phyloP scores from a whole-genome alignment of 2,113 vertebrate genomes.

The Nothocercus julius region DNA sequence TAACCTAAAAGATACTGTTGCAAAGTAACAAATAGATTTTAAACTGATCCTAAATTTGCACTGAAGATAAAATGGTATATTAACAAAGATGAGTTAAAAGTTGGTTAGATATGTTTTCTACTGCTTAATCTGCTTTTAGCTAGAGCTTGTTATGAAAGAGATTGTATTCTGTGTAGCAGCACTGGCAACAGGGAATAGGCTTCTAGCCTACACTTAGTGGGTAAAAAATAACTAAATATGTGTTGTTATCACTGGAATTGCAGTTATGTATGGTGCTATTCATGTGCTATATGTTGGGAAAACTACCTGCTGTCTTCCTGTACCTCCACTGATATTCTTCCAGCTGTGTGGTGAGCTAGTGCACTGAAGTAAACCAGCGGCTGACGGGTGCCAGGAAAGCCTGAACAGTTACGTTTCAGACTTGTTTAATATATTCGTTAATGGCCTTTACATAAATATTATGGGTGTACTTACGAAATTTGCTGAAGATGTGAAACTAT shows the following conservation, averaged over 20 bases:
- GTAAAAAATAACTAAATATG: neutral
- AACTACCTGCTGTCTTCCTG: accelerated
- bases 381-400: neutral
- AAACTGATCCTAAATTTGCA: neutral
- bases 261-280: accelerated
- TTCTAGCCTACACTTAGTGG: accelerated
- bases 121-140: neutral
- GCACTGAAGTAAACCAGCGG: neutral
- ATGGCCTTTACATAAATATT: constrained; percentile 29
- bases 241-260: neutral
- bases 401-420: neutral
- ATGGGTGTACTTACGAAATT: neutral
- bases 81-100: neutral
- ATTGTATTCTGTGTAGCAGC: neutral
- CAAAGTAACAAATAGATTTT: neutral
- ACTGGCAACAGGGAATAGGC: neutral
- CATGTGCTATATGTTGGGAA: accelerated
- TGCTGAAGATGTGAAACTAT: constrained; percentile 37
- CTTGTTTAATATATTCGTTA: constrained; percentile 38
- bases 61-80: neutral
- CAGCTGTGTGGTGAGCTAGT: accelerated
- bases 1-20: neutral
- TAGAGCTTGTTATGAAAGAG: neutral
- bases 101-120: neutral
- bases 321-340: neutral